Conservation (phyloP, 2,888 invertebrate genomes). For the Watsonalla cultraria region DNA sequence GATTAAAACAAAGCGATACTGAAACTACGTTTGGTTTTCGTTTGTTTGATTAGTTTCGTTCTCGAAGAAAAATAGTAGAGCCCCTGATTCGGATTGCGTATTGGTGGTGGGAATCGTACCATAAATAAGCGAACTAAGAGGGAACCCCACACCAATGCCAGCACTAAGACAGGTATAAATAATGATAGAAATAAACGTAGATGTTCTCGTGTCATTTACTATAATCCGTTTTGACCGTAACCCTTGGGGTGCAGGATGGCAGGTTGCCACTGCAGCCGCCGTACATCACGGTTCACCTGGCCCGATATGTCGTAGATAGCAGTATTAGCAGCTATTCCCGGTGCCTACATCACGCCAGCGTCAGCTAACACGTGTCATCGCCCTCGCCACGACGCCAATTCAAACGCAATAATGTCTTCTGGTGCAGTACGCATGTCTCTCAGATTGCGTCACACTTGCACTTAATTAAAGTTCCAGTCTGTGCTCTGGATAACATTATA, state of each 20-base stretch:
- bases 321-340: conserved; percentile 48
- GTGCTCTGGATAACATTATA: too few relatives aligned
- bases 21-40: too few relatives aligned
- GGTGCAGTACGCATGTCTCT: neutral
- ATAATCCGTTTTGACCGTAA: conserved; percentile 39
- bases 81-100: too few relatives aligned
- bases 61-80: too few relatives aligned
- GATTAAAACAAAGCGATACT: too few relatives aligned
- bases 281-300: conserved; percentile 55
- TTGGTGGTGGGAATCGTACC: too few relatives aligned
- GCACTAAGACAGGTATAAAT: neutral
- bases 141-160: too few relatives aligned
- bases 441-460: neutral
- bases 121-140: too few relatives aligned
- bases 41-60: too few relatives aligned
- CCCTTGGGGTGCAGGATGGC: conserved; percentile 34
- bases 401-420: conserved; percentile 24
- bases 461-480: neutral
- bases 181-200: neutral
- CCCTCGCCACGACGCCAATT: conserved; percentile 35
- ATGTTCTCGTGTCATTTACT: conserved; percentile 7
- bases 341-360: conserved; percentile 56
- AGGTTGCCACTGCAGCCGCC: conserved; percentile 37
- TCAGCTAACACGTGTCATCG: conserved; percentile 60
- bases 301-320: conserved; percentile 31